Conservation (phyloP, 2,113 vertebrate genomes). For the Corythornis vintsioides region DNA sequence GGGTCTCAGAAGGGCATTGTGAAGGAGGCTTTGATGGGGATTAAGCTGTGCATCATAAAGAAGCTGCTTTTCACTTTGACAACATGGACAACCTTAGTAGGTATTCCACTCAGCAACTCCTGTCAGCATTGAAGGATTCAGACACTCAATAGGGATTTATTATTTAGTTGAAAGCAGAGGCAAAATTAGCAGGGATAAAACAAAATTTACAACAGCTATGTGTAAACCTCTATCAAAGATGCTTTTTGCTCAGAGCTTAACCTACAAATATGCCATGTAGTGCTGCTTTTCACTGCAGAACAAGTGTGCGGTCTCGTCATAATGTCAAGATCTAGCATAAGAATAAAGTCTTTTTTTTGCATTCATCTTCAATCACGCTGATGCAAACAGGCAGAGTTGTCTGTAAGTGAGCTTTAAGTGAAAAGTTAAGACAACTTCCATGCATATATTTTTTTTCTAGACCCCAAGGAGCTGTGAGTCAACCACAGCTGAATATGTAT, state of each 20-base stretch:
- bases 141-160: neutral
- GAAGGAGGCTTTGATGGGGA: neutral
- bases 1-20: neutral
- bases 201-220: constrained; percentile 15
- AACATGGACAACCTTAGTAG: neutral
- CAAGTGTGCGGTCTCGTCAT: neutral
- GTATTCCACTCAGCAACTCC: neutral
- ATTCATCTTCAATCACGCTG: constrained; percentile 5
- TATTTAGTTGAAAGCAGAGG: neutral
- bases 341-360: neutral
- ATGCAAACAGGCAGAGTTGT: neutral
- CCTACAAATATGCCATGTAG: constrained; percentile 5
- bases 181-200: constrained; percentile 32
- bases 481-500: constrained; percentile 10
- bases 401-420: neutral
- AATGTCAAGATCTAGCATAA: neutral
- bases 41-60: neutral
- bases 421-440: neutral
- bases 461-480: constrained; percentile 7
- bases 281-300: neutral
- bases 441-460: neutral
- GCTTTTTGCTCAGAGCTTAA: constrained; percentile 23
- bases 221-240: neutral
- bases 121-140: neutral
- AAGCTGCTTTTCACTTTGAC: neutral